phyloP scores from a whole-genome alignment of 1,140 invertebrate species.

The Reticulitermes speratus region DNA sequence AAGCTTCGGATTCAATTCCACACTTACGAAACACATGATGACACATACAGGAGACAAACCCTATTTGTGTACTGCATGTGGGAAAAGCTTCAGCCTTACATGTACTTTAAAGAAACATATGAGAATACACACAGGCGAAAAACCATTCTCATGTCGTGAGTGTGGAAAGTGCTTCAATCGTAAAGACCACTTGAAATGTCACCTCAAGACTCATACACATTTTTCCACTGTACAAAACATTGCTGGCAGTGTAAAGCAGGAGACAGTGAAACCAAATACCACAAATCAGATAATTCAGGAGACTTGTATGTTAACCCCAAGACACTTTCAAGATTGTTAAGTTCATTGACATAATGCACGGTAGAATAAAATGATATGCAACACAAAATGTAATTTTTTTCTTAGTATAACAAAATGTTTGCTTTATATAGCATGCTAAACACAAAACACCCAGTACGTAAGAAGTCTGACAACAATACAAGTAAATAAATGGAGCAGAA shows the following conservation, averaged over 20 bases:
- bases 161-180: slow-evolving; percentile 12
- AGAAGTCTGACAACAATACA: too few species aligned
- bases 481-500: too few species aligned
- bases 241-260: not conserved
- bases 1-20: not conserved
- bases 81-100: not conserved
- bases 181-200: slow-evolving; percentile 20
- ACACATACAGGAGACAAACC: slow-evolving; percentile 8
- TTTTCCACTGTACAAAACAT: not conserved
- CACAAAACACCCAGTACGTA: too few species aligned
- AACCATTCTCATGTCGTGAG: not conserved
- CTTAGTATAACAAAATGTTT: too few species aligned
- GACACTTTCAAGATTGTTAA: too few species aligned
- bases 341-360: too few species aligned
- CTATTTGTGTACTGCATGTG: not conserved
- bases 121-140: slow-evolving; percentile 15
- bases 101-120: not conserved
- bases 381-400: too few species aligned
- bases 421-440: too few species aligned
- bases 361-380: too few species aligned
- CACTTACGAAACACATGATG: not conserved
- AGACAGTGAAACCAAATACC: not conserved
- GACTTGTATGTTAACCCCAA: too few species aligned
- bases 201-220: not conserved
- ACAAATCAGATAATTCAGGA: too few species aligned